These are phyloP conservation scores for Penaeus japonicus DNA, from an alignment of 1,140 invertebrate species.

Conservation along the genomic window DNA sequence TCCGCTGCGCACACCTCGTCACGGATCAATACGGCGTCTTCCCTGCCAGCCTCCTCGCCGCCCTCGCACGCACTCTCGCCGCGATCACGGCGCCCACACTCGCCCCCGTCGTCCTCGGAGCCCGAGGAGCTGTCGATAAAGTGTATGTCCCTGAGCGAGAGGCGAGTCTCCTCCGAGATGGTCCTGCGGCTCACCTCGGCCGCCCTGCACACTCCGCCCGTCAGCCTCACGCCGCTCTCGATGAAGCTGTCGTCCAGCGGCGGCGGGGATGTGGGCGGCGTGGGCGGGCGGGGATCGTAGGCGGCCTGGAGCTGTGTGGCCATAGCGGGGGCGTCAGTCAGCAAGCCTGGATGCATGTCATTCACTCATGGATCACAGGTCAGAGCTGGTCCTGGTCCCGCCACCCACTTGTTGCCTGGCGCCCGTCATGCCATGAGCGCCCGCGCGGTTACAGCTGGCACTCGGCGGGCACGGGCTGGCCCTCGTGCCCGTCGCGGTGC, in stretches of 20 bases:
- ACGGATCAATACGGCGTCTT: constrained; percentile 51
- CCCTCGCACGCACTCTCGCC: constrained; percentile 43
- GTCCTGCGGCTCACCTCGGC: background rate
- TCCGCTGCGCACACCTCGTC: constrained; percentile 51
- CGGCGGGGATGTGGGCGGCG: constrained; percentile 27
- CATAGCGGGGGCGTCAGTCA: constrained; percentile 26
- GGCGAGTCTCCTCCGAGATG: background rate
- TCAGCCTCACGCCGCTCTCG: background rate
- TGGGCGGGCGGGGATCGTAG: constrained; percentile 26
- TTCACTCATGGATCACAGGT: background rate
- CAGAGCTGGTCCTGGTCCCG: background rate
- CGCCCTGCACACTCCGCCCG: background rate
- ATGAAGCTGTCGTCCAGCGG: background rate
- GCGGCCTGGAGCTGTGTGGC: constrained; percentile 18
- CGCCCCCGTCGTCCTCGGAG: constrained; percentile 33
- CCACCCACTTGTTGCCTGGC: constrained; percentile 44
- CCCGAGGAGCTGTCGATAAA: constrained; percentile 38
- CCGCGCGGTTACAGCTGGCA: background rate
- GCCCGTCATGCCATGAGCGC: constrained; percentile 30
- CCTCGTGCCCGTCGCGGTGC: background rate
- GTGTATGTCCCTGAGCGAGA: constrained; percentile 16
- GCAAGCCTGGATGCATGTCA: constrained; percentile 17
- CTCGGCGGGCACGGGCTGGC: no score
- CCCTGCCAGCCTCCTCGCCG: constrained; percentile 44
- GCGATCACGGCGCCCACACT: constrained; percentile 18